A percentile compares a stretch with the other conserved stretches of the same genome.
These are phyloP conservation scores for Brachyptera putata DNA, from an alignment of 2,888 invertebrate species.

Conservation along the genomic window DNA sequence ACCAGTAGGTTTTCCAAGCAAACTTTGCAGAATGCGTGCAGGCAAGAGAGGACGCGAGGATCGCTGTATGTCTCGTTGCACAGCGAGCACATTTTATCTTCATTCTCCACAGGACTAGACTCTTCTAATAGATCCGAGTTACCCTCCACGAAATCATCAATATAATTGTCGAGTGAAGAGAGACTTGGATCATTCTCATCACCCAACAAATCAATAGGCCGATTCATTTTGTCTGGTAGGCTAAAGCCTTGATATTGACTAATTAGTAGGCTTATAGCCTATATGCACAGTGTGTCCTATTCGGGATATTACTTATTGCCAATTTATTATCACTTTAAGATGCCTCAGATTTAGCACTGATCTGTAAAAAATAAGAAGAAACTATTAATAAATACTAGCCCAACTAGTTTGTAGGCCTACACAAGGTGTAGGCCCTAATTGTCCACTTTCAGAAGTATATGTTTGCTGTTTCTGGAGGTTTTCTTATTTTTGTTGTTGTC, in stretches of 20 bases:
- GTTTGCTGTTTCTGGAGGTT: too few species aligned
- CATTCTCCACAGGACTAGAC: conserved; percentile 44
- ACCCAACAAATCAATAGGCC: conserved; percentile 42
- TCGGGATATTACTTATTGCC: too few species aligned
- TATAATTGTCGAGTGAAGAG: conserved; percentile 41
- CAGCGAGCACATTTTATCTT: conserved; percentile 60
- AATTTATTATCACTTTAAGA: too few species aligned
- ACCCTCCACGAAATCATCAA: not conserved
- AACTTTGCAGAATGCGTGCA: conserved; percentile 92
- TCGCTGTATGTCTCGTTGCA: conserved; percentile 69
- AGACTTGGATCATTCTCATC: conserved; percentile 39
- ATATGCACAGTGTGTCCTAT: not conserved
- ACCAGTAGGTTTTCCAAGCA: conserved; percentile 80
- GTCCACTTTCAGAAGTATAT: too few species aligned
- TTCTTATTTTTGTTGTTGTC: too few species aligned
- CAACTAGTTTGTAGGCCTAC: too few species aligned
- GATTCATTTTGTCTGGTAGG: conserved; percentile 28
- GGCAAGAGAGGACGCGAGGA: conserved; percentile 86
- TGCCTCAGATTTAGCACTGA: not conserved
- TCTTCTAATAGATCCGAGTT: conserved; percentile 41
- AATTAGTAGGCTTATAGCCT: too few species aligned
- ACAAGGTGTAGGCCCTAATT: too few species aligned
- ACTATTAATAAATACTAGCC: too few species aligned
- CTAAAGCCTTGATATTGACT: too few species aligned
- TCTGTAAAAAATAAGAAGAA: too few species aligned